Percentiles rank a stretch among this genome's conserved stretches.
These are phyloP conservation scores for Fragum whitleyi DNA, from an alignment of 2,888 invertebrate genomes.

Conservation along the genomic window DNA sequence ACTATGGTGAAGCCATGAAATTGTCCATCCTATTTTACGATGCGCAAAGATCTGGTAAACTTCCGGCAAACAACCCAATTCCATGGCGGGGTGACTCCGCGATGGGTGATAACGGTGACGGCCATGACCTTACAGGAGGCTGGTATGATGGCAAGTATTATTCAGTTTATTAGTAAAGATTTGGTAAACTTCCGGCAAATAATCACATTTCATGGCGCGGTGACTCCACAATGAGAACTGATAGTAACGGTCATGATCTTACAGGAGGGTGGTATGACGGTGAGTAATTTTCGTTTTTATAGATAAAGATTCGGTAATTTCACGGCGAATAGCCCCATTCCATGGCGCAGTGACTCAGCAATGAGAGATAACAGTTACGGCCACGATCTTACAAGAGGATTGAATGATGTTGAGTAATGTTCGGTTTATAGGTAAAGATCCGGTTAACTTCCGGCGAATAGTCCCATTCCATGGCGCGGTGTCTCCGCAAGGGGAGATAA, in stretches of 20 bases:
- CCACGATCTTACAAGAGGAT: not conserved
- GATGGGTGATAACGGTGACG: constrained; percentile 70
- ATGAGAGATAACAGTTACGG: no score
- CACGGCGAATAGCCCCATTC: no score
- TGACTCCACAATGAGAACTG: constrained; percentile 77
- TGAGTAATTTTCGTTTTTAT: not conserved
- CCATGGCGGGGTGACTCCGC: constrained; percentile 80
- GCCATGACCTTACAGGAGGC: constrained; percentile 51
- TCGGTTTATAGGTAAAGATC: constrained; percentile 71
- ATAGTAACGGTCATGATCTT: constrained; percentile 44
- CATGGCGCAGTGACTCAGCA: no score
- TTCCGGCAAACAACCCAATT: constrained; percentile 79
- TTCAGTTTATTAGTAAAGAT: not conserved
- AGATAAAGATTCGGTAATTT: no score
- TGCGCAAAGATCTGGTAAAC: constrained; percentile 80
- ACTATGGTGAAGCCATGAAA: constrained; percentile 74
- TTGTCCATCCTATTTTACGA: constrained; percentile 81
- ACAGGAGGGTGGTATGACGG: not conserved
- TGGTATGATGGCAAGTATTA: constrained; percentile 56
- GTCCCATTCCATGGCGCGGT: constrained; percentile 79
- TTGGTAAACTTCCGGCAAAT: constrained; percentile 74
- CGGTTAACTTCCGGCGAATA: constrained; percentile 78
- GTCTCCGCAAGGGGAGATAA: constrained; percentile 78
- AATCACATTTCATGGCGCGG: constrained; percentile 80
- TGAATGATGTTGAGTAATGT: not conserved